Base-by-base conservation (phyloP, 1,140 invertebrate genomes). In the Drosophila mauritiana region DNA sequence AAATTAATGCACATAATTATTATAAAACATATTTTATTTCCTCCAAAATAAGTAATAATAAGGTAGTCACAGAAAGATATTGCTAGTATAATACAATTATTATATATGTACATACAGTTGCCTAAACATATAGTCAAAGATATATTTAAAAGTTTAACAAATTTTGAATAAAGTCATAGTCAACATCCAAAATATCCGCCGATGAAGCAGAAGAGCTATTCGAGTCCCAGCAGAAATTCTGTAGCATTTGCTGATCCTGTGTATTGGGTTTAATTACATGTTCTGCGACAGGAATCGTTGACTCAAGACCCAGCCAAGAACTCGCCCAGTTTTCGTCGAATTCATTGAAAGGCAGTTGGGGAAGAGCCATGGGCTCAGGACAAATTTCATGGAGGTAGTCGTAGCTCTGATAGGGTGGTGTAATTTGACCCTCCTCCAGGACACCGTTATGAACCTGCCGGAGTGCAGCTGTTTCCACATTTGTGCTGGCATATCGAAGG, bases 141-240 rank as follows among this genome's bases (percentile, higher is more conserved):
- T 34, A 3, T 31, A 27, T 53, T 74, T 45, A 73, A 45, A 61
- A 49, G 17, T 84, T 62, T 39, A 89, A 49, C 51, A 89, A 72
- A 48, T 80, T 64, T n/a, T 89, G 77, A 12, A 89, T 58, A 31
- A 80, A 89, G 22, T 89, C 84, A 8, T 42, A 69, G 15, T 84
- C 84, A 3, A 89, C 69, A 1, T 78, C 78, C 6, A 67, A 40
- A 3, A 61, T 55, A 11, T 88, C 79, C 25, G 39, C 64, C 4
- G 73, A 64, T 17, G 68, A 62, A 3, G 62, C 34, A 15, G 48
- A 69, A 15, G 48, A 69, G 36, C 63, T 72, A 22, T 42, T 78
- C 0, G 68, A 65, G 17, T 79, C 56, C 76, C 84, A 89, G 13
- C 49, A 43, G 13, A 68, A 54, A 7, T 77, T 57, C 17, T 64